Evolutionary conservation across 2,888 invertebrate genomes (phyloP), one percentile per base, ranked within the genome.

Genomic region (Epistrophe grossulariae): DNA sequence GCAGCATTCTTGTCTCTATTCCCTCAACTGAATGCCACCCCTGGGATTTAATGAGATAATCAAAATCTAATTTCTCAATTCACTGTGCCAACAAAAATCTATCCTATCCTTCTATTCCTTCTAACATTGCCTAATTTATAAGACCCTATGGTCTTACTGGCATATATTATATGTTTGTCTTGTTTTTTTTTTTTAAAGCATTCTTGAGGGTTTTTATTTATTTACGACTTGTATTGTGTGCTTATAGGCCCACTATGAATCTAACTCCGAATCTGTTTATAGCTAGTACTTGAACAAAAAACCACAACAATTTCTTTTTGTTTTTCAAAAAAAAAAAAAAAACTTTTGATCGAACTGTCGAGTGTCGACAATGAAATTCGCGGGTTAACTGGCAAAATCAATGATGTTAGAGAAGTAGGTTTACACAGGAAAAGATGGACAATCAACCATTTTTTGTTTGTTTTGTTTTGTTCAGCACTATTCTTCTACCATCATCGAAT

Each of bases 301-400:
- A 38, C 45, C 57, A 55, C 45, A 35, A 59, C 52, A n/a, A 35
- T 38, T 55, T 68, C 10, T 9, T 50, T 35, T 52, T 50, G 31
- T 24, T 60, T 64, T 59, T 57, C 38, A 24, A 1, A 24, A 24
- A 2, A 28, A 28, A 28, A 28, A 28, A 28, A 68, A 45, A 71
- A 55, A 84, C 68, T 77, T 77, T 64, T 81, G 77, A 81, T 77
- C 77, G 50, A 76, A 76, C 70, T 57, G 68, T 50, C 68, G 60
- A 31, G 24, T 48, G 24, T 43, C 13, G 45, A 48, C 35, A 48
- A 35, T 68, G 50, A 64, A 45, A 13, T 59, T 66, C 48, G 13
- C 17, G 7, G 48, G 50, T 66, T 60, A 78, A 78, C 62, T 35
- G 8, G 48, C 35, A 74, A 73, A 87, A 79, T 76, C 87, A 74